A percentile compares a stretch with the other conserved stretches of the same genome.
Evolutionary conservation across 2,797 vertebrate genomes (phyloP).

Genomic region (Cyclopterus lumpus): DNA sequence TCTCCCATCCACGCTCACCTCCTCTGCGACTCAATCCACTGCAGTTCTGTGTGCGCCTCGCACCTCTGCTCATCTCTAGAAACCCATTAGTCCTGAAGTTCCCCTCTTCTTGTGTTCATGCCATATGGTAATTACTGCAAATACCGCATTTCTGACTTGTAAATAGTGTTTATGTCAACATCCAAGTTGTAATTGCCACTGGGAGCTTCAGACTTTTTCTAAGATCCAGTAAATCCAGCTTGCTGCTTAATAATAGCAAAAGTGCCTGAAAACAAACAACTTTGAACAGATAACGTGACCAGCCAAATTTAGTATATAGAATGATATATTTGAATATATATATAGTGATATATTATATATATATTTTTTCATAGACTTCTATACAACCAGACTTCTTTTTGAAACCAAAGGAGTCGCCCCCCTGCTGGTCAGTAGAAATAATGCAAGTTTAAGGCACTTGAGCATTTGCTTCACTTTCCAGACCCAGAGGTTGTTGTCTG

Average conservation of each 20-base stretch:
- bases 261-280: not conserved
- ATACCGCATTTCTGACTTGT: not conserved
- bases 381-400: too few relatives aligned
- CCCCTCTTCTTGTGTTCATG: not conserved
- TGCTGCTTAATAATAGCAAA: not conserved
- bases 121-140: not conserved
- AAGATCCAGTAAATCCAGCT: not conserved
- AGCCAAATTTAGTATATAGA: not conserved
- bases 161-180: not conserved
- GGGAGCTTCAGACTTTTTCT: not conserved
- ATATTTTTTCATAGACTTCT: too few relatives aligned
- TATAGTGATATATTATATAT: not conserved
- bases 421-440: too few relatives aligned
- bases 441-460: too few relatives aligned
- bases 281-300: not conserved
- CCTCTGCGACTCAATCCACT: constrained; percentile 23
- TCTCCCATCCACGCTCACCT: constrained; percentile 37
- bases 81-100: constrained; percentile 5
- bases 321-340: not conserved
- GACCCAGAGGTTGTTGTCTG: too few relatives aligned
- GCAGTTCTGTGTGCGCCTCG: constrained; percentile 12
- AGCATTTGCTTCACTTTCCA: too few relatives aligned
- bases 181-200: not conserved
- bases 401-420: too few relatives aligned
- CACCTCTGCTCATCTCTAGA: constrained; percentile 24